Conservation (phyloP, 2,113 vertebrate genomes). For the Phoxinus phoxinus region DNA sequence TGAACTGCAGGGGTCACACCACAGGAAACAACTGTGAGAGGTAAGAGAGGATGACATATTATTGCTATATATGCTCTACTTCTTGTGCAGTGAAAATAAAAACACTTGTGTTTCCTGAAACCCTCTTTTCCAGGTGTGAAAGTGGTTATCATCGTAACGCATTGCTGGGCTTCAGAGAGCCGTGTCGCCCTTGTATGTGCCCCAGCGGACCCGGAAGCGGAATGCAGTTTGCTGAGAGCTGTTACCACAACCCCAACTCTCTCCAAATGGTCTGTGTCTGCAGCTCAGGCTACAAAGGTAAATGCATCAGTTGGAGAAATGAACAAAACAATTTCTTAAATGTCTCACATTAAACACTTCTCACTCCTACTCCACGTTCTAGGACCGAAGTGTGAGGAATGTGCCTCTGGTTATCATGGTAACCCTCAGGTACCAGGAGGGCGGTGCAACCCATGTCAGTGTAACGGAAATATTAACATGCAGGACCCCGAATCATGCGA, state of each 20-base stretch:
- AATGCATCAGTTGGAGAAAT: conserved; percentile 45
- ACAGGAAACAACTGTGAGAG: conserved; percentile 89
- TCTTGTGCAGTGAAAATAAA: not conserved
- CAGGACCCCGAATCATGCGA: conserved; percentile 87
- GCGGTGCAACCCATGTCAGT: conserved; percentile 84
- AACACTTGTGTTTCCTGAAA: not conserved
- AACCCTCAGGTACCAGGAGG: conserved; percentile 83
- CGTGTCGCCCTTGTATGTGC: conserved; percentile 92
- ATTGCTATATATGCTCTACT: not conserved
- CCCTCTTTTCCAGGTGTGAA: conserved; percentile 79
- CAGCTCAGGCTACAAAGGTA: conserved; percentile 84
- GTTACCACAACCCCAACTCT: conserved; percentile 79
- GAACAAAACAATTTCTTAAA: not conserved
- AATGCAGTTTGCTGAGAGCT: conserved; percentile 90
- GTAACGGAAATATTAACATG: conserved; percentile 90
- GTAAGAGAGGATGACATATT: conserved; percentile 63
- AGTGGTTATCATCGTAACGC: conserved; percentile 90
- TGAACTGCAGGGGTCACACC: conserved; percentile 87
- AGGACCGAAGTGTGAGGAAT: conserved; percentile 91
- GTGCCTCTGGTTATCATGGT: conserved; percentile 88
- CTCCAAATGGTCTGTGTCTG: conserved; percentile 88
- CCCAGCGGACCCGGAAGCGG: conserved; percentile 88
- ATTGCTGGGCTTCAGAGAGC: conserved; percentile 84
- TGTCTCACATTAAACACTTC: not conserved
- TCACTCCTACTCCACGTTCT: not conserved